Evolutionary conservation across 1,140 invertebrate species (phyloP), one percentile per base, ranked within the genome.

Genomic region (Drosophila mojavensis): DNA sequence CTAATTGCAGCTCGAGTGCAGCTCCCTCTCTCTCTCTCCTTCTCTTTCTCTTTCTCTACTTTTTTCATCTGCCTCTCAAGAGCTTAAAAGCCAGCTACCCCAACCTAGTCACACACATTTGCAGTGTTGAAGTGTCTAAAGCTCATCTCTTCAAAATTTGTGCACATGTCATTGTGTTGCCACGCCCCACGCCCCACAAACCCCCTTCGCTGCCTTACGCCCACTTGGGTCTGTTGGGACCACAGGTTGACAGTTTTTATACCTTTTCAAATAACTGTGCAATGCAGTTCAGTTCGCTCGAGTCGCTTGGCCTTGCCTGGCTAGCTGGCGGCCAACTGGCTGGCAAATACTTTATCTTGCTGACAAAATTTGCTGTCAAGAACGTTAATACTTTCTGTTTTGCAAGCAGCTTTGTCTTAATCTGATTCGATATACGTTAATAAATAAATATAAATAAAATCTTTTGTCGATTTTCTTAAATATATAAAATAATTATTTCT

Each of bases 1-100:
- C 59, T 85, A 85, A 84, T 84, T 84, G 81, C 78, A 69, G 78
- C 66, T 79, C 58, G 54, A 76, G 58, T 63, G 77, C 75, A 62
- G 3, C 1, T 45, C 43, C 11, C 43, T 9, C 6, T 17, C 43
- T 9, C 43, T 45, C n/a, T 10, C 13, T 9, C 20, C 1, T 2
- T 2, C 9, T 17, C 5, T 7, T 15, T 47, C 43, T n/a, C 11
- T 15, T 45, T n/a, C 43, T 15, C 43, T 47, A 24, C 39, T 36
- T 33, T 61, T 75, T 41, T 65, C 45, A 54, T 63, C 62, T 63
- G 24, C 64, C 10, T 81, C 82, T 73, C 82, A 55, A 71, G 73
- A 82, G 76, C 75, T 88, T 79, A 82, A 88, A 79, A 82, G 82
- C 71, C 69, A 67, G 39, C 20, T 13, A 30, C 36, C 61, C 56